Base-by-base conservation (phyloP, 1,140 invertebrate species). In the Delia radicum region DNA sequence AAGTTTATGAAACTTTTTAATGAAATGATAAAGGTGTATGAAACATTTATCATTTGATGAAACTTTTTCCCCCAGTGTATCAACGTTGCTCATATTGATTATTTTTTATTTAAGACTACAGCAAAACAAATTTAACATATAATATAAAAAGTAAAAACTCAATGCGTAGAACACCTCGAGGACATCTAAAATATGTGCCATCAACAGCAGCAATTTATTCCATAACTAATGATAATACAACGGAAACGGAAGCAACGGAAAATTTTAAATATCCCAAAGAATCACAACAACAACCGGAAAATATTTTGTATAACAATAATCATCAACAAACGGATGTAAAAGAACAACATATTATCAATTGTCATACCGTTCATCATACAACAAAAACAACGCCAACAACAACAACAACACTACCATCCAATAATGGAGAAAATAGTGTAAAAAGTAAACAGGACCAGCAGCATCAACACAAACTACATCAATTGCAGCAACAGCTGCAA, bases 241-340 rank as follows among this genome's bases (percentile, higher is more conserved):
- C 65, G 65, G 65, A 69, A 69, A 13, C 29, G 65, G 29, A 69
- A 69, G 21, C 15, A 69, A 24, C 29, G 5, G 29, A 33, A 33
- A 18, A 69, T 37, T 69, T 69, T 33, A 69, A 69, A 69, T 69
- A 69, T 33, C 65, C 65, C 12, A 2, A n/a, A 21, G 65, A 18
- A 55, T 55, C 21, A 55, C n/a, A 55, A 21, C 29, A 33, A 69
- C 65, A 69, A 33, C n/a, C 27, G 29, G 65, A 69, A 69, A 37
- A 31, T 33, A 69, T 65, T 29, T 65, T 65, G 29, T 65, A 33
- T 69, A 18, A 33, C 12, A 37, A 37, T 33, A 33, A 69, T 69
- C 18, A 69, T 18, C 29, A 69, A 33, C n/a, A 55, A 55, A 21
- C 48, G 48, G 48, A 15, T 37, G 73, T 27, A 74, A 26, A 63